These are phyloP conservation scores for Rhynchotus rufescens DNA, from an alignment of 2,797 vertebrate genomes.

Conservation along the genomic window DNA sequence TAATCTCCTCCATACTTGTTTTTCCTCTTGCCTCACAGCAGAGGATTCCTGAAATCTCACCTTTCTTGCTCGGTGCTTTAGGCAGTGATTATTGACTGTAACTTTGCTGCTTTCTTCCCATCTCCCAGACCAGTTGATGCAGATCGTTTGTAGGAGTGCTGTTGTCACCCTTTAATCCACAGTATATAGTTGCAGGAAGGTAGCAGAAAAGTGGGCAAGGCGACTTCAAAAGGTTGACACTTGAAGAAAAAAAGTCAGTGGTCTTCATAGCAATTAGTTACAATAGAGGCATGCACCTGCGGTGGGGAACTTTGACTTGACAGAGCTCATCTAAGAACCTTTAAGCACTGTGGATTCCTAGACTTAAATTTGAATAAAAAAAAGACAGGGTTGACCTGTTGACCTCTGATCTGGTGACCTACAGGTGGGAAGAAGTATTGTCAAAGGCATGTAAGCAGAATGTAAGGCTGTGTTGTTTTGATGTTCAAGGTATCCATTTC, in stretches of 20 bases:
- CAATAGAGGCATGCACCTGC: constrained; percentile 88
- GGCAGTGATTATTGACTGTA: neutral
- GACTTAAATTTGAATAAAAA: constrained; percentile 42
- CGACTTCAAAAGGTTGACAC: constrained; percentile 84
- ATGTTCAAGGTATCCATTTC: constrained; percentile 87
- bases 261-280: constrained; percentile 74
- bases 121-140: neutral
- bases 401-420: constrained; percentile 86
- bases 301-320: constrained; percentile 72
- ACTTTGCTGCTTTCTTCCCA: neutral
- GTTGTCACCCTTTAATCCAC: constrained; percentile 73
- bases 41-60: neutral
- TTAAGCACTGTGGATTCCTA: constrained; percentile 55
- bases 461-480: constrained; percentile 80
- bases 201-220: constrained; percentile 77
- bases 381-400: constrained; percentile 78
- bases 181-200: constrained; percentile 46
- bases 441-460: constrained; percentile 84
- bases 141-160: constrained; percentile 15
- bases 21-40: neutral
- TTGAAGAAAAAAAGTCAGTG: constrained; percentile 69
- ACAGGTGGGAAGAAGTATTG: constrained; percentile 92
- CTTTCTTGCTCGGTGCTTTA: neutral
- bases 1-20: neutral
- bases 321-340: constrained; percentile 67